These are phyloP conservation scores for Petaurus breviceps DNA, from an alignment of 2,113 vertebrate species.

Conservation along the genomic window DNA sequence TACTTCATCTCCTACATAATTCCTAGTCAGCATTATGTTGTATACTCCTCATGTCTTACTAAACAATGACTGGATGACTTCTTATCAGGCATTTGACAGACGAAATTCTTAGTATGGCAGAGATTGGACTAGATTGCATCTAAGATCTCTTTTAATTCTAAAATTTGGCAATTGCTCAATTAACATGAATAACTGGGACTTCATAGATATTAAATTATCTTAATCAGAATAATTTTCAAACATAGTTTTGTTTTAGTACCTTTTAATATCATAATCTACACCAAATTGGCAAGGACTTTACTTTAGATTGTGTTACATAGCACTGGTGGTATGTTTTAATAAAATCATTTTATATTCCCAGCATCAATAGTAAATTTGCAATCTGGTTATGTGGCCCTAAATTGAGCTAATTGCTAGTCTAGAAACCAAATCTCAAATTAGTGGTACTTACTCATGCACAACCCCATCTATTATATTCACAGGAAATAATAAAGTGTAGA, in stretches of 20 bases:
- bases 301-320: background rate
- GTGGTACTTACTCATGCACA: constrained; percentile 69
- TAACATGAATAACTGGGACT: background rate
- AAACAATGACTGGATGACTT: background rate
- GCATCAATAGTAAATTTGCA: constrained; percentile 53
- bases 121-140: background rate
- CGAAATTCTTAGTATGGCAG: background rate
- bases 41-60: background rate
- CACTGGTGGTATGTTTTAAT: constrained; percentile 32
- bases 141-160: background rate
- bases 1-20: background rate
- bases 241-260: background rate
- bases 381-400: constrained; percentile 54
- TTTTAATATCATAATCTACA: background rate
- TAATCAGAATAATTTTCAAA: background rate
- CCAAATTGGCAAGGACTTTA: background rate
- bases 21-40: background rate
- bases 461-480: constrained; percentile 64
- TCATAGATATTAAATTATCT: constrained; percentile 36
- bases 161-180: background rate
- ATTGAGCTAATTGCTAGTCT: constrained; percentile 67
- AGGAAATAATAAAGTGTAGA: constrained; percentile 75
- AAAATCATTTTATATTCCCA: constrained; percentile 40
- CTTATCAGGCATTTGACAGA: background rate
- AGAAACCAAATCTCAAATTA: constrained; percentile 74